Evolutionary conservation across 2,888 invertebrate genomes (phyloP), one percentile per base, ranked within the genome.

Genomic region (Aporophyla lueneburgensis): DNA sequence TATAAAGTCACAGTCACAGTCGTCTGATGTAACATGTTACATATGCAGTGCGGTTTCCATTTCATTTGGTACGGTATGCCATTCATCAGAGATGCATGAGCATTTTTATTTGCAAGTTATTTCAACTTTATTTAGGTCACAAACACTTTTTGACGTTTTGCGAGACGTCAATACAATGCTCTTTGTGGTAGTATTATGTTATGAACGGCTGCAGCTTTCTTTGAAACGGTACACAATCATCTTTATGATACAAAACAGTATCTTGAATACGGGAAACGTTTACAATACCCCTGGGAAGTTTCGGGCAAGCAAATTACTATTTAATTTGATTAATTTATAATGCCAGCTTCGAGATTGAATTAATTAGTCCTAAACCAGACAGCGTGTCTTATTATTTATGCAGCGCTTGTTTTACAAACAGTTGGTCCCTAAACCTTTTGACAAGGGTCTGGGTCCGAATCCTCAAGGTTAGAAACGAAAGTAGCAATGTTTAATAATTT

Each of bases 61-160:
- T 74, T 76, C 54, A 65, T 76, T 85, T 63, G 40, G 54, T n/a
- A 54, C 53, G 43, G 66, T 59, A 58, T 65, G 72, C 74, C 69
- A 86, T 78, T 82, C 74, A 83, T 78, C 65, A 56, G 49, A 73
- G 19, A 77, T 56, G 65, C 73, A 75, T 85, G 68, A 68, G 21
- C 33, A 24, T 78, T 78, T 86, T 85, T 83, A 80, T 83, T 83
- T 78, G 85, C 79, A 84, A 87, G 85, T 87, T 86, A 86, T 84
- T 86, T 88, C 83, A 86, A 51, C 75, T 86, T 83, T 80, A 82
- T 88, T 84, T 85, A 85, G 76, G 74, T 81, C 74, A 79, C 66
- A 82, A 84, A 78, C 80, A 72, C 78, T 77, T 85, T 85, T 86
- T 85, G 73, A 79, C 74, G 73, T 81, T 78, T 75, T 66, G 24